Percentiles rank a stretch among this genome's conserved stretches.
Evolutionary conservation across 2,888 invertebrate genomes (phyloP).

Genomic region (Drosophila longiperda): DNA sequence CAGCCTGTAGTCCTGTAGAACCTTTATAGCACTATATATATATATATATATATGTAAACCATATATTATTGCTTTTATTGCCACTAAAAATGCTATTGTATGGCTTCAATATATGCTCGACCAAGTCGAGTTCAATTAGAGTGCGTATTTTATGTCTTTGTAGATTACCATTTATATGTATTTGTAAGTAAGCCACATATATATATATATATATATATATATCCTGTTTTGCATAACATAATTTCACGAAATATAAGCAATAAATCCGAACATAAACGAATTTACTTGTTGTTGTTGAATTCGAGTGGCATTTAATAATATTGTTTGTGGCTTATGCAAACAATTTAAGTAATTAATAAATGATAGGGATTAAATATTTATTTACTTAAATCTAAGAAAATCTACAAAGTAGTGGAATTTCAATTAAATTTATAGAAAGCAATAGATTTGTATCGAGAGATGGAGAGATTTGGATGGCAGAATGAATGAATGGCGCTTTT

Average conservation of each 20-base stretch:
- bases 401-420: not conserved
- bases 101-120: not conserved
- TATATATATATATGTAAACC: not conserved
- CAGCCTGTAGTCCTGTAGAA: constrained; percentile 30
- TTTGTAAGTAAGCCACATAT: not conserved
- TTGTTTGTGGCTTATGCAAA: not conserved
- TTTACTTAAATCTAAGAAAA: not conserved
- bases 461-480: not conserved
- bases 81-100: not conserved
- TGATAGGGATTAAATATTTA: too few relatives aligned
- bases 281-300: not conserved
- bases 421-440: not conserved
- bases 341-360: not conserved
- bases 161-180: not conserved
- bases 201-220: not conserved
- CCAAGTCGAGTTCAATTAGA: constrained; percentile 3
- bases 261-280: not conserved
- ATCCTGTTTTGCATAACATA: not conserved
- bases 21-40: constrained; percentile 19
- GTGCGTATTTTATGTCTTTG: not conserved
- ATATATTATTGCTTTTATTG: constrained; percentile 13
- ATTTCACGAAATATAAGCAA: not conserved
- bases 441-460: not conserved
- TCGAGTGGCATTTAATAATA: not conserved
- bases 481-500: not conserved